Percentiles rank a stretch among this genome's conserved stretches.
These are phyloP conservation scores for Trochalopteron elliotii DNA, from an alignment of 2,113 vertebrate genomes.

Conservation along the genomic window DNA sequence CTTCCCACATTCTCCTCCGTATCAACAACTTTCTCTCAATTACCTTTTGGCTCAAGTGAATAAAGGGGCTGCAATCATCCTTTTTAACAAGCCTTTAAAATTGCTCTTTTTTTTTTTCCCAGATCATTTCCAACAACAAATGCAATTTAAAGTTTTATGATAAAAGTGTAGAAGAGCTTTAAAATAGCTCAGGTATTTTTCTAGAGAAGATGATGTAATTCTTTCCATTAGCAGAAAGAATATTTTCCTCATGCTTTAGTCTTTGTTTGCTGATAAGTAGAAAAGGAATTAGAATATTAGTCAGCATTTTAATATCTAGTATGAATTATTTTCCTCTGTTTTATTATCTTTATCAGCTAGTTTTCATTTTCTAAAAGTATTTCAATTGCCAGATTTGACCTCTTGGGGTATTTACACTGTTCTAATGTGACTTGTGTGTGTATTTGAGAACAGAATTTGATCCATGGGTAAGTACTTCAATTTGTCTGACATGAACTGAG, in stretches of 20 bases:
- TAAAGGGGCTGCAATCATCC: neutral
- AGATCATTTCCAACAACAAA: conserved; percentile 29
- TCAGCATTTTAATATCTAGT: neutral
- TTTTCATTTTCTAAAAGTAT: neutral
- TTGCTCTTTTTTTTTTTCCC: neutral
- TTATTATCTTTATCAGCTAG: neutral
- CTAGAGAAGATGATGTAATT: conserved; percentile 21
- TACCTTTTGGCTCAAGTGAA: conserved; percentile 21
- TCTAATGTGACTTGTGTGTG: neutral
- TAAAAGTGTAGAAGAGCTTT: conserved; percentile 10
- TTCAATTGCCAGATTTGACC: neutral
- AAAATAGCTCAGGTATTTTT: conserved; percentile 35
- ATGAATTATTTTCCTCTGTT: neutral
- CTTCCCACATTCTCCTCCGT: neutral
- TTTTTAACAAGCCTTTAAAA: conserved; percentile 32
- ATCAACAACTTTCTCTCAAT: conserved; percentile 36
- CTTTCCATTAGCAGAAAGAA: conserved; percentile 17
- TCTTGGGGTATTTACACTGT: neutral
- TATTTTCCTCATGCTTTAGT: neutral
- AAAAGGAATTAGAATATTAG: neutral
- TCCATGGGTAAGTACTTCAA: neutral
- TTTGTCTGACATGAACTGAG: neutral
- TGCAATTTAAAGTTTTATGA: conserved; percentile 44
- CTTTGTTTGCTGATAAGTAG: neutral
- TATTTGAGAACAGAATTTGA: neutral